Evolutionary conservation across 2,113 vertebrate genomes (phyloP).

Genomic region (Triplophysa rosa): DNA sequence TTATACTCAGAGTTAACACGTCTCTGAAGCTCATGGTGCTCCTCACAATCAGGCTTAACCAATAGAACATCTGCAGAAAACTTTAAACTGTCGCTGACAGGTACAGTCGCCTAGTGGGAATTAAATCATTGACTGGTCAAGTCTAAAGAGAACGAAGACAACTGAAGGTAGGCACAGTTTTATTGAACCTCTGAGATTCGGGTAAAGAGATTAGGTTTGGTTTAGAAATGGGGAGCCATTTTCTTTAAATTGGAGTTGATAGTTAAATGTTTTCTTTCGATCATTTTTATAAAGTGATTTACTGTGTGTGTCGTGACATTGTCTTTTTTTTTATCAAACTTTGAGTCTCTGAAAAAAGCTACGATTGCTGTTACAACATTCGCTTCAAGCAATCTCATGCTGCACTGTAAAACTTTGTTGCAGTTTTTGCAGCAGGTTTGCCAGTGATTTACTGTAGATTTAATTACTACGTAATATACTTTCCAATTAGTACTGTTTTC

Average conservation of each 20-base stretch:
- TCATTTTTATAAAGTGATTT: neutral
- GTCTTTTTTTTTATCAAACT: constrained; percentile 20
- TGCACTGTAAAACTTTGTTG: too few relatives aligned
- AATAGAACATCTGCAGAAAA: constrained; percentile 66
- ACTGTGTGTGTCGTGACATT: neutral
- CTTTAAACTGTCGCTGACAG: constrained; percentile 65
- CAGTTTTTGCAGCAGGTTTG: too few relatives aligned
- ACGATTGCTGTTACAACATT: constrained; percentile 15
- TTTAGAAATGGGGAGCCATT: neutral
- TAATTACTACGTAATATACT: too few relatives aligned
- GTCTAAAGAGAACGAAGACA: constrained; percentile 35
- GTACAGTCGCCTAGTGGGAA: constrained; percentile 70
- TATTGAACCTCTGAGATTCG: neutral
- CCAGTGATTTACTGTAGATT: too few relatives aligned
- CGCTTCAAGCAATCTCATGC: neutral
- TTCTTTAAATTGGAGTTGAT: neutral
- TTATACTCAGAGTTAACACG: constrained; percentile 73
- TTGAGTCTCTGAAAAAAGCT: neutral
- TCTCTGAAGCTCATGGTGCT: constrained; percentile 71
- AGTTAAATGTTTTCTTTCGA: neutral
- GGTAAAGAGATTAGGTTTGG: neutral
- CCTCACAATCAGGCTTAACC: constrained; percentile 64
- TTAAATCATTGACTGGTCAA: constrained; percentile 54
- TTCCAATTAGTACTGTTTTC: too few relatives aligned
- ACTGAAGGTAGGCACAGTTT: constrained; percentile 76